Percentiles rank a stretch among this genome's conserved stretches.
phyloP scores from a whole-genome alignment of 1,140 invertebrate genomes.

The Drosophila sp. region DNA sequence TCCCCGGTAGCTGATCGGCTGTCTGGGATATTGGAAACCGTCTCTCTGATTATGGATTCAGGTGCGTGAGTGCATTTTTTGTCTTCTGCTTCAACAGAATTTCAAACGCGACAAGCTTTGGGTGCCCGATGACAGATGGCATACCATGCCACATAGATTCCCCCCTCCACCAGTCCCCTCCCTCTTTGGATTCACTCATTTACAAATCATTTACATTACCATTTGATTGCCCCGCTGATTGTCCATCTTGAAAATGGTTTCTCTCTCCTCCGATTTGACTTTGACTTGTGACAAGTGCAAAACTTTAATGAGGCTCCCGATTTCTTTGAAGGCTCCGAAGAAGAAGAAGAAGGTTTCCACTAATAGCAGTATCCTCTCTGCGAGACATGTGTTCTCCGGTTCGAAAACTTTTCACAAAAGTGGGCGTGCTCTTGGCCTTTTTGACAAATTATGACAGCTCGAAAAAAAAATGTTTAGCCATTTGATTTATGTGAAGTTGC shows the following conservation, averaged over 20 bases:
- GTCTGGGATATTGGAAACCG: slow-evolving; percentile 24
- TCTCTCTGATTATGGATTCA: slow-evolving; percentile 72
- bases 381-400: slow-evolving; percentile 46
- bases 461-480: slow-evolving; percentile 41
- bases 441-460: slow-evolving; percentile 78
- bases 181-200: slow-evolving; percentile 4
- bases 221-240: slow-evolving; percentile 57
- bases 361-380: background rate
- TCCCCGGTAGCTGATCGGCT: slow-evolving; percentile 51
- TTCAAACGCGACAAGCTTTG: slow-evolving; percentile 47
- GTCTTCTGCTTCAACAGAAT: slow-evolving; percentile 58
- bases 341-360: background rate
- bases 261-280: slow-evolving; percentile 28
- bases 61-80: slow-evolving; percentile 77
- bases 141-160: slow-evolving; percentile 38
- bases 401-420: slow-evolving; percentile 20
- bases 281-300: slow-evolving; percentile 55
- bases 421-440: slow-evolving; percentile 55
- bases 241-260: slow-evolving; percentile 39
- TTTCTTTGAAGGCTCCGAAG: slow-evolving; percentile 48
- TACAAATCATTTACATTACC: slow-evolving; percentile 52
- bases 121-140: slow-evolving; percentile 67
- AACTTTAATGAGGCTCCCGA: slow-evolving; percentile 55
- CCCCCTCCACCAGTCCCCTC: background rate
- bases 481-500: slow-evolving; percentile 65